Base-by-base conservation (phyloP, 1,140 invertebrate species). In the Carposina sasakii region DNA sequence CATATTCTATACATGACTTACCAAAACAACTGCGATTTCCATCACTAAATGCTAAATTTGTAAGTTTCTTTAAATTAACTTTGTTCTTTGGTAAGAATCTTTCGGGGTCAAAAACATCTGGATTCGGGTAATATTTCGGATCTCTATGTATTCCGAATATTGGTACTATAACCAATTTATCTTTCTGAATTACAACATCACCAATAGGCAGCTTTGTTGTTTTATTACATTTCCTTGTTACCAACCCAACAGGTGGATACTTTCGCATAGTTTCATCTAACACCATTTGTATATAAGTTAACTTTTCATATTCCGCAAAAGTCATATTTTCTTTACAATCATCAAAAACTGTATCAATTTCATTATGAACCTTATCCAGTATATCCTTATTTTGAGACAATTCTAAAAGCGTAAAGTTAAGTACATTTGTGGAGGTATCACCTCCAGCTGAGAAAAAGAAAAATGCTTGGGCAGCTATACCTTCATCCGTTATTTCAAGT, bases 11-110 rank as follows among this genome's bases (percentile, higher is more conserved):
- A 31, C 3, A 9, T 40, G 10, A 43, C 36, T 54, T 48, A 81
- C 89, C 91, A 53, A 93, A 89, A 63, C 92, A 93, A 61, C 88
- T 90, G 2, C 91, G 81, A 2, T 88, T 88, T 16, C 92, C 91
- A 57, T 91, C 90, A 0, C 91, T 91, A 69, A 93, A 94, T 1
- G 92, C 89, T 33, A 93, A 61, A 63, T 88, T 92, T 8, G 79
- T 51, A 61, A 81, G 88, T 0, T 70, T 83, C 39, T 81, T 84
- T 30, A 89, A 75, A 4, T 63, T 59, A 13, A 67, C 63, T 0
- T 70, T 30, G 47, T 81, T 78, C 43, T 89, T 82, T 0, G 79
- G 59, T 8, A 60, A 73, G 48, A 90, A 91, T 42, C 90, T 68
- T 44, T 90, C 88, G 0, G 90, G 90, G 57, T 89, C 82, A 48